phyloP scores from a whole-genome alignment of 2,888 invertebrate genomes.

The Teleogryllus oceanicus region DNA sequence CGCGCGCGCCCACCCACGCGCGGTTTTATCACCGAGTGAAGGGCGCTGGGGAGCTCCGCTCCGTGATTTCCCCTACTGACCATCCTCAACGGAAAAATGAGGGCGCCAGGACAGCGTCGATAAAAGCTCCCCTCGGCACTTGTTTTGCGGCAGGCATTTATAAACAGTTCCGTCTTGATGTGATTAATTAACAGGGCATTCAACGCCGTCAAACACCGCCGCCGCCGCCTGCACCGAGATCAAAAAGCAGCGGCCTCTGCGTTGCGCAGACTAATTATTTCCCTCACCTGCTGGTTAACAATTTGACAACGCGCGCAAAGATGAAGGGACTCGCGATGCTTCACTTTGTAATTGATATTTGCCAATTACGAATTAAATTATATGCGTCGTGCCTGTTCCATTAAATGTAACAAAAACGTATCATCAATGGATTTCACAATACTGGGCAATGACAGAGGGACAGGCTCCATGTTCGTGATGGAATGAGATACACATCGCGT shows the following conservation, averaged over 20 bases:
- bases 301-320: background rate
- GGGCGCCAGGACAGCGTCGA: background rate
- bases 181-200: background rate
- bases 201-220: background rate
- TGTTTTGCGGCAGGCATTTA: background rate
- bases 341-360: background rate
- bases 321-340: background rate
- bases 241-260: background rate
- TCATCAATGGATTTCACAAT: too few species aligned
- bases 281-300: background rate
- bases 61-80: background rate
- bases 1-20: background rate
- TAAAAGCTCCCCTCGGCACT: slow-evolving; percentile 18
- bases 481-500: too few species aligned
- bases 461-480: too few species aligned
- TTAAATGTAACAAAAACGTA: too few species aligned
- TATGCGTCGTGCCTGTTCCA: background rate
- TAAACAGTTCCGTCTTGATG: background rate
- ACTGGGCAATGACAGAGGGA: too few species aligned
- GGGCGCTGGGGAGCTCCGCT: background rate
- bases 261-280: background rate
- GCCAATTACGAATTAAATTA: background rate
- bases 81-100: background rate
- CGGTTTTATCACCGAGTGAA: background rate
- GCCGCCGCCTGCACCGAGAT: background rate